Evolutionary conservation across 2,888 invertebrate species (phyloP).

Genomic region (Mythimna loreyi): DNA sequence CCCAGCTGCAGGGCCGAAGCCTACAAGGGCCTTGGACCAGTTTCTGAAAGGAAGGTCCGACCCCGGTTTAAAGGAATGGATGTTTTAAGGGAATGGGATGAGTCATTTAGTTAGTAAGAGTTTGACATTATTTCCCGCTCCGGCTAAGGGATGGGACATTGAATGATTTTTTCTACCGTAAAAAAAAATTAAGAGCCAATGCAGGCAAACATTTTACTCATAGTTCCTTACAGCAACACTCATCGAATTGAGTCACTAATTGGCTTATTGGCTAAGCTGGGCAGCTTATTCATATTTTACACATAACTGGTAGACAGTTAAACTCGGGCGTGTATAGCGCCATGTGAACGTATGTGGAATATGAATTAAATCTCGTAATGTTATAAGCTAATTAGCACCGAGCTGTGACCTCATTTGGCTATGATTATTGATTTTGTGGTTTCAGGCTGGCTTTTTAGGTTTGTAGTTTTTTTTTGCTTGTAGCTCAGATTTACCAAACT

Average conservation of each 20-base stretch:
- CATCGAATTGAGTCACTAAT: conserved; percentile 63
- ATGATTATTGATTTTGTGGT: conserved; percentile 23
- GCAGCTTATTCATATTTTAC: conserved; percentile 52
- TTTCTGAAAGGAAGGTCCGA: too few relatives aligned
- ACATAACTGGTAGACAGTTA: conserved; percentile 26
- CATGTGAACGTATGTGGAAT: conserved; percentile 34
- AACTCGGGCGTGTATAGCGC: conserved; percentile 35
- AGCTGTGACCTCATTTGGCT: conserved; percentile 33
- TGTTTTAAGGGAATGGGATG: too few relatives aligned
- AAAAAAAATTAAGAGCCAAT: too few relatives aligned
- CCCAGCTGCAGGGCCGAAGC: too few relatives aligned
- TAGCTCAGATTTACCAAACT: too few relatives aligned
- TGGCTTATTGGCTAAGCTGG: conserved; percentile 67
- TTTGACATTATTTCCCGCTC: too few relatives aligned
- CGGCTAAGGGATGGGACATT: too few relatives aligned
- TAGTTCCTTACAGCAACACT: conserved; percentile 16
- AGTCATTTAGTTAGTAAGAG: too few relatives aligned
- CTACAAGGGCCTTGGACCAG: too few relatives aligned
- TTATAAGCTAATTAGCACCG: conserved; percentile 45
- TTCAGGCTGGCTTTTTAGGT: neutral
- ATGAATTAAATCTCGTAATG: conserved; percentile 39
- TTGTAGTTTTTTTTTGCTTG: neutral
- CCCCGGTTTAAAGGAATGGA: too few relatives aligned
- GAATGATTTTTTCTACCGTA: too few relatives aligned
- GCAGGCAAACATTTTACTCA: neutral